Evolutionary conservation across 2,888 invertebrate species (phyloP).

Genomic region (Autographa gamma): DNA sequence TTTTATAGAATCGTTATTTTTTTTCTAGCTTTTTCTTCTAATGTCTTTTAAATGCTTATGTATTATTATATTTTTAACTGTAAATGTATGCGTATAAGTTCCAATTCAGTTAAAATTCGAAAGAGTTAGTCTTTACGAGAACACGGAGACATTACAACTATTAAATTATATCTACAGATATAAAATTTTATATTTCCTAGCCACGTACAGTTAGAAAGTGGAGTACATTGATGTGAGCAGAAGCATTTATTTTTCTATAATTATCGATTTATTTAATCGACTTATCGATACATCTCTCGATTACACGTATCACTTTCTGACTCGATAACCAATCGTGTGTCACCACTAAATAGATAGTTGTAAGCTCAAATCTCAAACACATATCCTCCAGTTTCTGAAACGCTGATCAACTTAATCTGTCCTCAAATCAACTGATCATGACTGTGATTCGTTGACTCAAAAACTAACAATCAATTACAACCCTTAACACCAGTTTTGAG

Average conservation of each 20-base stretch:
- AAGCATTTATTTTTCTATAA: not conserved
- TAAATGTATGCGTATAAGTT: not conserved
- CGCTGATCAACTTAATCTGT: no score
- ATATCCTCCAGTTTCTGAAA: not conserved
- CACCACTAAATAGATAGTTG: not conserved
- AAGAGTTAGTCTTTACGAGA: slow-evolving; percentile 7
- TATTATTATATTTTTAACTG: not conserved
- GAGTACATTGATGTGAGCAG: not conserved
- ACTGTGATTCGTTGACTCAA: no score
- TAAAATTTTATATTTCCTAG: not conserved
- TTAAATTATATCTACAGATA: not conserved
- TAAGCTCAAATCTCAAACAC: not conserved
- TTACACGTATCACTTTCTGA: not conserved
- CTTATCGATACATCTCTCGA: not conserved
- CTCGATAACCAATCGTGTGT: not conserved
- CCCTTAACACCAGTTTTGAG: no score
- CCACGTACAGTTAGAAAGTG: not conserved
- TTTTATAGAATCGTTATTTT: slow-evolving; percentile 14
- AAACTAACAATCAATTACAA: no score
- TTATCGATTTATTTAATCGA: slow-evolving; percentile 2
- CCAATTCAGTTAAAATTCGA: not conserved
- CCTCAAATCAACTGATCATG: no score
- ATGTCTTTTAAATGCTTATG: slow-evolving; percentile 7
- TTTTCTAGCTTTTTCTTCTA: not conserved
- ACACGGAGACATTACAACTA: slow-evolving; percentile 5